phyloP scores from a whole-genome alignment of 2,113 vertebrate species.

The Cricetomys ansorgei region DNA sequence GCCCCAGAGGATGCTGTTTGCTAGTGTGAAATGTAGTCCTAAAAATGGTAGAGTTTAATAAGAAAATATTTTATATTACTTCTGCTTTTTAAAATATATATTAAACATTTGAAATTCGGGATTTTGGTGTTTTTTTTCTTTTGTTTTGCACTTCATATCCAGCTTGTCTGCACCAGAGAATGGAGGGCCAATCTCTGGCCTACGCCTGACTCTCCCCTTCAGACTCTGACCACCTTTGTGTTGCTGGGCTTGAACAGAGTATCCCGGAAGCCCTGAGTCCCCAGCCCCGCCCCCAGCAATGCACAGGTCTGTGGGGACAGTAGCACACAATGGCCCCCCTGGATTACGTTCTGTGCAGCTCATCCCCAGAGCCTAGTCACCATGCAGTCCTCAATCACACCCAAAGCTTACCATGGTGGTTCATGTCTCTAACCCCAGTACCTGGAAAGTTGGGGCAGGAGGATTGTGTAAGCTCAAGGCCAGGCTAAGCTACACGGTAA shows the following conservation, averaged over 20 bases:
- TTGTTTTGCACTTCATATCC: background rate
- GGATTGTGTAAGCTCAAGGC: background rate
- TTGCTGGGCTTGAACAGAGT: background rate
- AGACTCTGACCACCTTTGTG: background rate
- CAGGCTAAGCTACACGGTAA: background rate
- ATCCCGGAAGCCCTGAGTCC: background rate
- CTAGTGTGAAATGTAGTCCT: background rate
- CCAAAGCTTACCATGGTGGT: background rate
- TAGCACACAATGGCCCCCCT: background rate
- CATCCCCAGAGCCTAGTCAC: background rate
- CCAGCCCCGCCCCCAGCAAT: background rate
- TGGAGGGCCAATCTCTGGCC: background rate
- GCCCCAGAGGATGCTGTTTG: background rate
- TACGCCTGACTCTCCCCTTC: rapidly evolving
- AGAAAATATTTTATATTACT: slow-evolving; percentile 13
- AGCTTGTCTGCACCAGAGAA: background rate
- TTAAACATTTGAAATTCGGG: background rate
- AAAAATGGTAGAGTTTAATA: background rate
- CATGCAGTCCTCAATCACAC: background rate
- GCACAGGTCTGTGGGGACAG: background rate
- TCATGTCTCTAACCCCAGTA: background rate
- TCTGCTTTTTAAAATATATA: slow-evolving; percentile 20
- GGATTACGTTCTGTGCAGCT: background rate
- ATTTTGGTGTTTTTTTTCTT: background rate
- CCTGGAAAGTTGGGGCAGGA: background rate